Percentiles rank a stretch among this genome's conserved stretches.
Conservation (phyloP, 2,888 invertebrate genomes). For the Phengaris alcon region DNA sequence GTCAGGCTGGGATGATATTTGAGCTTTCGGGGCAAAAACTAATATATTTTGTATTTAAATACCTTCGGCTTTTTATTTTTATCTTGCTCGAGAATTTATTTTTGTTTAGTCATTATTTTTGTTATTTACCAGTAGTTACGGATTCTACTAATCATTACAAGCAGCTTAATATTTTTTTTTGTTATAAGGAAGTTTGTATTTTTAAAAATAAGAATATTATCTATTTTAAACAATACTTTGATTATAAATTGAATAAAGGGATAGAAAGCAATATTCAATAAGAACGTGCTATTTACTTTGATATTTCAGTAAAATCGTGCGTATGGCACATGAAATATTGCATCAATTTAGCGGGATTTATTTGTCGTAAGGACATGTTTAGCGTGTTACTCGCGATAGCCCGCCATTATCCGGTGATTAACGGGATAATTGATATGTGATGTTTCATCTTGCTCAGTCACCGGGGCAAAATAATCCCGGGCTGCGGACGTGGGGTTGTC, state of each 20-base stretch:
- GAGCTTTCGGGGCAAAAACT: slow-evolving; percentile 23
- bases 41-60: slow-evolving; percentile 19
- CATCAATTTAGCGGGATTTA: slow-evolving; percentile 7
- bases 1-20: slow-evolving; percentile 20
- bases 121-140: not conserved
- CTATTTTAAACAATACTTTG: too few relatives aligned
- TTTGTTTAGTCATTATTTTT: not conserved
- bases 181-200: too few relatives aligned
- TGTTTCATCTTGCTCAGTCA: slow-evolving; percentile 20
- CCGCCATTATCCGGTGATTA: slow-evolving; percentile 11
- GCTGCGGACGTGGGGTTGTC: not conserved
- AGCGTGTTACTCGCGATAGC: not conserved
- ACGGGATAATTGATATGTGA: slow-evolving; percentile 20
- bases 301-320: not conserved
- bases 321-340: not conserved
- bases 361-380: slow-evolving; percentile 10
- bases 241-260: too few relatives aligned
- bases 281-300: too few relatives aligned
- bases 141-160: too few relatives aligned
- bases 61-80: not conserved
- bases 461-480: not conserved
- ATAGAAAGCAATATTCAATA: too few relatives aligned
- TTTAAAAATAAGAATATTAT: too few relatives aligned
- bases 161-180: too few relatives aligned
- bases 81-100: not conserved